phyloP scores from a whole-genome alignment of 2,888 invertebrate genomes.

The Maniola hyperantus region DNA sequence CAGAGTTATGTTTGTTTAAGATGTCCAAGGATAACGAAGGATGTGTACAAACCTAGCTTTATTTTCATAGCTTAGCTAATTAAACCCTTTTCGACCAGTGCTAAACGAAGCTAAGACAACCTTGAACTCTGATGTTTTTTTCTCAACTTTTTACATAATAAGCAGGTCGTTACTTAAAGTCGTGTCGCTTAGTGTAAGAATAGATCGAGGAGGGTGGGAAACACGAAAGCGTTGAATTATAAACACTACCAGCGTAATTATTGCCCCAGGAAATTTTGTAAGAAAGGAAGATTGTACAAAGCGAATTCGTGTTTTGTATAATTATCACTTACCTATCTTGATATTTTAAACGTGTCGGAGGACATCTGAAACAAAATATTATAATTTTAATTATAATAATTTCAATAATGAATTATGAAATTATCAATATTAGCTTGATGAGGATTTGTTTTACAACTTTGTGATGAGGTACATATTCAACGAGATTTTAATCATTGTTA shows the following conservation, averaged over 20 bases:
- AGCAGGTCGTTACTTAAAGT: background rate
- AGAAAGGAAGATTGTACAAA: constrained; percentile 25
- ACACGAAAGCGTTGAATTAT: constrained; percentile 42
- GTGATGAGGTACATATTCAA: background rate
- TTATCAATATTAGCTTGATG: background rate
- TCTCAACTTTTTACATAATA: background rate
- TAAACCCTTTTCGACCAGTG: no score
- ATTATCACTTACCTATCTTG: constrained; percentile 50
- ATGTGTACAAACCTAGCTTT: no score
- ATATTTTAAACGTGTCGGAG: constrained; percentile 47
- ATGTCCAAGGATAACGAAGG: no score
- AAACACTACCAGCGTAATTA: constrained; percentile 43
- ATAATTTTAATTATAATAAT: background rate
- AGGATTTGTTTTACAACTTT: background rate
- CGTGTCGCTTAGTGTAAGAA: constrained; percentile 7
- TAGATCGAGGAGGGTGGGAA: constrained; percentile 32
- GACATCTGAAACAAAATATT: constrained; percentile 59
- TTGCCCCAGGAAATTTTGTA: constrained; percentile 35
- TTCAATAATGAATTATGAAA: background rate
- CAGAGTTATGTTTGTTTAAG: no score
- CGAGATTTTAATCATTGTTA: background rate
- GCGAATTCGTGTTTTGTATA: constrained; percentile 30
- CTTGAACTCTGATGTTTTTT: no score
- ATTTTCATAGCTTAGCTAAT: no score
- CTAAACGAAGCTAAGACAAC: no score